These are phyloP conservation scores for Siphlonurus alternatus DNA, from an alignment of 2,888 invertebrate genomes.

Conservation along the genomic window DNA sequence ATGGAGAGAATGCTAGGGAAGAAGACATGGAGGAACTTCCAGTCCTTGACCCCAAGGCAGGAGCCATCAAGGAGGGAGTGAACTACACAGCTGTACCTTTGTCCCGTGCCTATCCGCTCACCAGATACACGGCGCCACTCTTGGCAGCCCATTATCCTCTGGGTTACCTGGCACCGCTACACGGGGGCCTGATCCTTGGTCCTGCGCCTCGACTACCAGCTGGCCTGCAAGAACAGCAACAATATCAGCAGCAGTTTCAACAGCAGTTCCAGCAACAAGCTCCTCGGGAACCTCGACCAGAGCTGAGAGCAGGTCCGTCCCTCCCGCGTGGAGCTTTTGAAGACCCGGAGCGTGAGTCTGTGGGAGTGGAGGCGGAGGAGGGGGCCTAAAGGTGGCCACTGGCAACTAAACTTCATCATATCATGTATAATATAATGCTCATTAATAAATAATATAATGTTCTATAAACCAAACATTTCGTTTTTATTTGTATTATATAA, in stretches of 20 bases:
- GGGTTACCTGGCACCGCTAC: neutral
- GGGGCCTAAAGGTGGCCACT: neutral
- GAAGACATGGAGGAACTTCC: constrained; percentile 3
- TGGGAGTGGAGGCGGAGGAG: neutral
- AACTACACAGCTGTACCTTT: neutral
- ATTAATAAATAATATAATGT: neutral
- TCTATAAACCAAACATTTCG: no score
- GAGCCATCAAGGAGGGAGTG: neutral
- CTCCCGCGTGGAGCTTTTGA: neutral
- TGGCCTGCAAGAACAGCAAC: constrained; percentile 2
- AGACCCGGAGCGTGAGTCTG: neutral
- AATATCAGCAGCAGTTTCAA: neutral
- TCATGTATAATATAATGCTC: neutral
- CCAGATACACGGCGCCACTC: neutral
- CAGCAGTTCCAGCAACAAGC: neutral
- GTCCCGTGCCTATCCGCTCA: neutral
- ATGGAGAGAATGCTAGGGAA: neutral
- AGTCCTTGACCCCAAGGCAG: neutral
- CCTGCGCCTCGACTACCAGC: neutral
- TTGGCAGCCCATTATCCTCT: neutral
- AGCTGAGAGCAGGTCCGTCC: neutral
- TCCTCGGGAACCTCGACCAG: neutral
- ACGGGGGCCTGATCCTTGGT: neutral
- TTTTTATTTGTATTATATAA: no score
- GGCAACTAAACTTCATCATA: neutral